A percentile compares a stretch with the other conserved stretches of the same genome.
These are phyloP conservation scores for Cinclus mexicanus DNA, from an alignment of 2,113 vertebrate species.

Conservation along the genomic window DNA sequence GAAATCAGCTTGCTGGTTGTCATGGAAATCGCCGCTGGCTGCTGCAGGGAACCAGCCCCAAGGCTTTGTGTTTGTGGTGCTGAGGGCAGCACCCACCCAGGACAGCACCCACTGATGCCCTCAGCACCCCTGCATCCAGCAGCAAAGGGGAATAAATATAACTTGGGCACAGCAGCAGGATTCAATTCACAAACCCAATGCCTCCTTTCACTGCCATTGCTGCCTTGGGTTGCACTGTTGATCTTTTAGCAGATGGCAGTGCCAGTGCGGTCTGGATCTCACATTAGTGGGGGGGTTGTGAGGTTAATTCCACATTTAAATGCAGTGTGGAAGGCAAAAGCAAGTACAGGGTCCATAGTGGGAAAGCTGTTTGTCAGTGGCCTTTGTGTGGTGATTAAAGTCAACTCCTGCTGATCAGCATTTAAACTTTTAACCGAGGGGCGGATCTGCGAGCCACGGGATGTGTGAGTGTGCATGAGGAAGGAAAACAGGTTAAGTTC, in stretches of 20 bases:
- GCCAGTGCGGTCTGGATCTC: neutral
- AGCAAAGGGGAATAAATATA: neutral
- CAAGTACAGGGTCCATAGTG: neutral
- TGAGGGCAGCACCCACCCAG: neutral
- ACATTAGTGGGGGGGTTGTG: rapidly evolving
- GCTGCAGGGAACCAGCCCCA: constrained; percentile 21
- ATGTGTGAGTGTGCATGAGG: rapidly evolving
- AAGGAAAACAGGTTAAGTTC: neutral
- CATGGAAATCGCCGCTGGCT: constrained; percentile 51
- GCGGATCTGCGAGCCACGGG: neutral
- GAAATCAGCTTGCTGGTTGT: constrained; percentile 60
- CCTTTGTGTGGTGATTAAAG: constrained; percentile 34
- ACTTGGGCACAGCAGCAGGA: neutral
- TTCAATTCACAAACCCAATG: neutral
- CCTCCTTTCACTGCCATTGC: rapidly evolving
- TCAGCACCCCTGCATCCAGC: neutral
- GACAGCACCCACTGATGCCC: neutral
- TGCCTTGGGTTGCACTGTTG: neutral
- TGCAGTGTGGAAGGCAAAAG: neutral
- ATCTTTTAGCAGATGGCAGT: neutral
- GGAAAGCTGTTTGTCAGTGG: constrained; percentile 3
- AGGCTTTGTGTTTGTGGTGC: neutral
- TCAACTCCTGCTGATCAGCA: constrained; percentile 2
- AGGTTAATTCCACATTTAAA: constrained; percentile 4
- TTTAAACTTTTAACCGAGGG: constrained; percentile 11